These are phyloP conservation scores for Pachyrhynchus sulphureomaculatus DNA, from an alignment of 1,140 invertebrate genomes.

Conservation along the genomic window DNA sequence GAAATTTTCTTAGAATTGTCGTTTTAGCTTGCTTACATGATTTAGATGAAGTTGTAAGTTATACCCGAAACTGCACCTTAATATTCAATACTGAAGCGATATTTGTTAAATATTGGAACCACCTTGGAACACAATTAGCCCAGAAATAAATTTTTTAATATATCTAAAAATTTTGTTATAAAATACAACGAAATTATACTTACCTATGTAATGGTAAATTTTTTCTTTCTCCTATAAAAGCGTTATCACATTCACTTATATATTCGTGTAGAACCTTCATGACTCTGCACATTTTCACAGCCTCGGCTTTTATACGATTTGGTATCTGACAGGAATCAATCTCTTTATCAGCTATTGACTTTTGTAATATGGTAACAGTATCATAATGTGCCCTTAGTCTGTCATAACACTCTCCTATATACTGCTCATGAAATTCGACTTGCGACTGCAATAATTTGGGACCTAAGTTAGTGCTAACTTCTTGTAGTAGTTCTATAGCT, in stretches of 20 bases:
- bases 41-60: too few relatives aligned
- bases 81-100: too few relatives aligned
- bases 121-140: too few relatives aligned
- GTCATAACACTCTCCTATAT: conserved; percentile 87
- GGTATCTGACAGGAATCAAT: conserved; percentile 49
- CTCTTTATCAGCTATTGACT: conserved; percentile 44
- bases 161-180: too few relatives aligned
- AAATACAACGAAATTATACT: too few relatives aligned
- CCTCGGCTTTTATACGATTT: conserved; percentile 66
- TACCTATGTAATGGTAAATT: conserved; percentile 76
- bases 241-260: conserved; percentile 92
- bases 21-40: too few relatives aligned
- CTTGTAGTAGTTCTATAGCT: conserved; percentile 88
- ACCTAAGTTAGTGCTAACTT: conserved; percentile 92
- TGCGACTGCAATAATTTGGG: conserved; percentile 75
- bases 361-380: conserved; percentile 63
- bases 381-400: conserved; percentile 82
- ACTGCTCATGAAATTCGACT: conserved; percentile 85
- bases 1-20: too few relatives aligned
- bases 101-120: too few relatives aligned
- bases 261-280: conserved; percentile 95
- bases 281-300: conserved; percentile 90
- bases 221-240: conserved; percentile 86
- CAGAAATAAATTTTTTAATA: too few relatives aligned
- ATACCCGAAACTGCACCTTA: too few relatives aligned